A percentile compares a stretch with the other conserved stretches of the same genome.
Evolutionary conservation across 2,113 vertebrate species (phyloP).

Genomic region (Tragelaphus buxtoni): DNA sequence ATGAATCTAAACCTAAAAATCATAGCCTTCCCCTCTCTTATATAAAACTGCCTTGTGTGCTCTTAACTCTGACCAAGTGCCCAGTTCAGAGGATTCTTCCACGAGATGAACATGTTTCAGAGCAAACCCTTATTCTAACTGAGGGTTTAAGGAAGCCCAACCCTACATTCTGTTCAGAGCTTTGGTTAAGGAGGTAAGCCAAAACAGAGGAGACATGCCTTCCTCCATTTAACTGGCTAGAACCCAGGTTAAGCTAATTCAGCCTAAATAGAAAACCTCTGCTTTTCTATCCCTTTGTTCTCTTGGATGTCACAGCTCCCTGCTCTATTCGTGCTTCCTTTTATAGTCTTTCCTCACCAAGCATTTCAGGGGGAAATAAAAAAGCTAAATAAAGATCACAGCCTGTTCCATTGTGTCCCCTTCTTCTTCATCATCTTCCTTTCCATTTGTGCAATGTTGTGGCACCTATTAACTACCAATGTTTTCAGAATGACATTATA

Average conservation of each 20-base stretch:
- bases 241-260: conserved; percentile 64
- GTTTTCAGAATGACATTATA: conserved; percentile 87
- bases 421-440: conserved; percentile 79
- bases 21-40: not conserved
- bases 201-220: conserved; percentile 41
- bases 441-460: conserved; percentile 83
- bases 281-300: conserved; percentile 74
- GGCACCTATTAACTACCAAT: conserved; percentile 86
- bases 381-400: conserved; percentile 84
- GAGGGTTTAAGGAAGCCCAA: conserved; percentile 24
- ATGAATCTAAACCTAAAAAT: conserved; percentile 35
- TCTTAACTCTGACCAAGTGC: conserved; percentile 48
- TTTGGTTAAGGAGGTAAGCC: conserved; percentile 36
- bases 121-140: conserved; percentile 20
- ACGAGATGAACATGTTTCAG: not conserved
- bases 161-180: not conserved
- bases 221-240: conserved; percentile 48
- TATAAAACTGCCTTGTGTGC: not conserved
- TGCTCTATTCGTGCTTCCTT: conserved; percentile 78
- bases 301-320: conserved; percentile 77
- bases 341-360: conserved; percentile 78
- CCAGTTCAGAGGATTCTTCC: conserved; percentile 42
- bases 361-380: conserved; percentile 74
- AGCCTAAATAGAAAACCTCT: conserved; percentile 69
- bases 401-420: conserved; percentile 79